Evolutionary conservation across 2,113 vertebrate genomes (phyloP).

Genomic region (Pachyramphus minor): DNA sequence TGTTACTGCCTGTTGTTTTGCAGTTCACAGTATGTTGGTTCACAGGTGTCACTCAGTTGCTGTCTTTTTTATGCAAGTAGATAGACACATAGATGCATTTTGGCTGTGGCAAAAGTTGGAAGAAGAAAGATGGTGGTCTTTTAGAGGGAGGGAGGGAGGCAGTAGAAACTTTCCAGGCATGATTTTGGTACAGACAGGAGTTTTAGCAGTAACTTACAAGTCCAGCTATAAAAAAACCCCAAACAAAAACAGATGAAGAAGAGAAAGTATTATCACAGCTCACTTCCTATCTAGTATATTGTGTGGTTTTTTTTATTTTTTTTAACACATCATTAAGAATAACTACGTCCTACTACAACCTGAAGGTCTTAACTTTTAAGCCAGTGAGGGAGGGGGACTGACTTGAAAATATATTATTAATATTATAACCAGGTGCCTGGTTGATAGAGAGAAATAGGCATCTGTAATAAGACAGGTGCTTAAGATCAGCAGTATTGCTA

Average conservation of each 20-base stretch:
- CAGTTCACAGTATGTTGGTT: background rate
- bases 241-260: background rate
- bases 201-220: background rate
- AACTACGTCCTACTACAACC: background rate
- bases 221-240: background rate
- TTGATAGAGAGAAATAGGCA: background rate
- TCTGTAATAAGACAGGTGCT: background rate
- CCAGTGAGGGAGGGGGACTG: background rate
- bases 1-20: background rate
- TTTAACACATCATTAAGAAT: background rate
- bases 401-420: background rate
- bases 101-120: background rate
- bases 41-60: background rate
- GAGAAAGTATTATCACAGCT: background rate
- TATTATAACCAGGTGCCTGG: background rate
- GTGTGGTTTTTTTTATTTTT: background rate
- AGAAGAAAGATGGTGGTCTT: background rate
- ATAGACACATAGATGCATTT: background rate
- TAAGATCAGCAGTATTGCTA: background rate
- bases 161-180: background rate
- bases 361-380: background rate
- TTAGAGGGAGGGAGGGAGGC: background rate
- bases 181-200: background rate
- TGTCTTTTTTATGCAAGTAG: background rate
- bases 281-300: background rate